These are phyloP conservation scores for Oplegnathus fasciatus DNA, from an alignment of 2,113 vertebrate genomes.

Conservation along the genomic window DNA sequence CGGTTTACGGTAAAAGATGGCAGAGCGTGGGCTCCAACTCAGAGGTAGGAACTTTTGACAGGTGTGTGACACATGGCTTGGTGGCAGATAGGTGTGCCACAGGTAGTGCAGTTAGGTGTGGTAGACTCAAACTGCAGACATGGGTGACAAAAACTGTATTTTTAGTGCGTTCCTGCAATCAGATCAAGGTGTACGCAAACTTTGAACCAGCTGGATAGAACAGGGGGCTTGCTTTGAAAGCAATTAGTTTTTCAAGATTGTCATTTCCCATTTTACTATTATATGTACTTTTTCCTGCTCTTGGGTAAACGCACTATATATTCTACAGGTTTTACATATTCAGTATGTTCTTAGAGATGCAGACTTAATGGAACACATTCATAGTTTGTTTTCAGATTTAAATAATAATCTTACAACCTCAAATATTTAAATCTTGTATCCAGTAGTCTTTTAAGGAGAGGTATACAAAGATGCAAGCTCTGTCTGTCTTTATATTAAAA, in stretches of 20 bases:
- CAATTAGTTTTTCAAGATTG: neutral
- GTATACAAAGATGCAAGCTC: neutral
- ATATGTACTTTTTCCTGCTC: neutral
- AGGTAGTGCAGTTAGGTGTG: neutral
- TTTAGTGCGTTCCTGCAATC: neutral
- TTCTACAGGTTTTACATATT: neutral
- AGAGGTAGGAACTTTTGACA: constrained; percentile 80
- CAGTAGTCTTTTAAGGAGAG: neutral
- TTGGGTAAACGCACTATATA: neutral
- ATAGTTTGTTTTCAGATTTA: neutral
- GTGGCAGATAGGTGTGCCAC: constrained; percentile 5
- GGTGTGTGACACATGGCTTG: constrained; percentile 29
- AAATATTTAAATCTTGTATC: neutral
- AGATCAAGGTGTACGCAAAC: neutral
- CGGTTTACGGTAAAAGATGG: constrained; percentile 63
- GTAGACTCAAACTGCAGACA: neutral
- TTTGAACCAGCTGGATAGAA: neutral
- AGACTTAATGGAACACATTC: neutral
- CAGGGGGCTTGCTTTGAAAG: neutral
- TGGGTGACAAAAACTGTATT: neutral
- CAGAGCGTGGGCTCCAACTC: constrained; percentile 71
- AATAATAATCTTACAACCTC: neutral
- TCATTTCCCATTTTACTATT: neutral
- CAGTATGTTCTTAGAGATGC: neutral
- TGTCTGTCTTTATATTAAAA: neutral